These are phyloP conservation scores for Alosa sapidissima DNA, from an alignment of 2,797 vertebrate species.

Conservation along the genomic window DNA sequence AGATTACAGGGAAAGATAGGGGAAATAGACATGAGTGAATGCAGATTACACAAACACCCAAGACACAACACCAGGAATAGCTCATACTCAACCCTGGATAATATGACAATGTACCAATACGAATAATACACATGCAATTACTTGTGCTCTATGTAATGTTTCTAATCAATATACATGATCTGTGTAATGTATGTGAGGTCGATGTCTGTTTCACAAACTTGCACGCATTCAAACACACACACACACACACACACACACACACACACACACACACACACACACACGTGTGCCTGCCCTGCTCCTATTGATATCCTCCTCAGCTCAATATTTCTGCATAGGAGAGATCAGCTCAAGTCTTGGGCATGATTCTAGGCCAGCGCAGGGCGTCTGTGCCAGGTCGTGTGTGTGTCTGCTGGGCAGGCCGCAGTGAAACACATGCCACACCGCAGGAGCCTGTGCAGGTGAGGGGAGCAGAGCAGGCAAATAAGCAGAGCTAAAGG, in stretches of 20 bases:
- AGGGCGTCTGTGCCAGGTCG: slow-evolving; percentile 38
- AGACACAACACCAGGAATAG: neutral
- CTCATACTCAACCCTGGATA: neutral
- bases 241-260: neutral
- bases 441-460: slow-evolving; percentile 41
- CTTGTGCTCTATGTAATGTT: neutral
- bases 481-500: slow-evolving; percentile 27
- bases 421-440: slow-evolving; percentile 34
- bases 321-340: neutral
- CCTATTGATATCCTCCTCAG: neutral
- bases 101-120: neutral
- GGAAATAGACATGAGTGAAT: slow-evolving; percentile 26
- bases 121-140: neutral
- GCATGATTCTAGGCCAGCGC: slow-evolving; percentile 9
- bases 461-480: slow-evolving; percentile 41
- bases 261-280: neutral
- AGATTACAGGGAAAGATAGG: slow-evolving; percentile 36
- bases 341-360: neutral
- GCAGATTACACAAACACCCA: slow-evolving; percentile 23
- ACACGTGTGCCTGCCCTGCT: neutral
- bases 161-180: neutral
- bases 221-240: neutral
- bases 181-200: neutral
- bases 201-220: neutral
- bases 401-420: slow-evolving; percentile 32